Conservation (phyloP, 2,113 vertebrate genomes). For the Fulica atra region DNA sequence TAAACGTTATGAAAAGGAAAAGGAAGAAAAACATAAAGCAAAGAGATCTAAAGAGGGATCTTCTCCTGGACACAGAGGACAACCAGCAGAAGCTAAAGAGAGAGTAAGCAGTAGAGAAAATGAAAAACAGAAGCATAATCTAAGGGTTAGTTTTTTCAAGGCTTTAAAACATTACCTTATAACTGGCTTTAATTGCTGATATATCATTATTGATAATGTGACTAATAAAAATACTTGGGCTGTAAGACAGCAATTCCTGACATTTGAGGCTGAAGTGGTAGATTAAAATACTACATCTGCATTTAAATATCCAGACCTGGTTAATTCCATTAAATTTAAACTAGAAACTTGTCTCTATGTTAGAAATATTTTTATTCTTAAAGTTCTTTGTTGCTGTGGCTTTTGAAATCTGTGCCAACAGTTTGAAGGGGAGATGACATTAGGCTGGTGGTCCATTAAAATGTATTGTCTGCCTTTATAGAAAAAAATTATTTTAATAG, state of each 20-base stretch:
- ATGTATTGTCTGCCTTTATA: background rate
- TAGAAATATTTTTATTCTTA: background rate
- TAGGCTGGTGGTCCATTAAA: background rate
- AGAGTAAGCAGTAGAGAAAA: conserved; percentile 12
- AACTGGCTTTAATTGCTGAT: background rate
- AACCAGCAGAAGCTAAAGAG: conserved; percentile 42
- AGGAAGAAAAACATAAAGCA: conserved; percentile 45
- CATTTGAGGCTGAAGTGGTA: background rate
- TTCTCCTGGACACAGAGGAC: background rate
- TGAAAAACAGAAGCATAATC: conserved; percentile 4
- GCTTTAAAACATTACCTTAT: background rate
- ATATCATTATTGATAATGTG: background rate
- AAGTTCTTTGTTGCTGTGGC: background rate
- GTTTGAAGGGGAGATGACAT: background rate
- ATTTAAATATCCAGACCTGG: background rate
- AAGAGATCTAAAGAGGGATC: conserved; percentile 52
- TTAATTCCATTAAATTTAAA: background rate
- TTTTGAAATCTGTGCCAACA: background rate
- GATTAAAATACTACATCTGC: background rate
- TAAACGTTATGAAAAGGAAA: conserved; percentile 1
- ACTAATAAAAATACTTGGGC: background rate
- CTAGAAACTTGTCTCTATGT: background rate
- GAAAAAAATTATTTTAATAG: background rate
- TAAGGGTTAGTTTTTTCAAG: conserved; percentile 67
- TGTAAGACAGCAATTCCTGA: background rate